Evolutionary conservation across 2,113 vertebrate genomes (phyloP).

Genomic region (Laticauda colubrina): DNA sequence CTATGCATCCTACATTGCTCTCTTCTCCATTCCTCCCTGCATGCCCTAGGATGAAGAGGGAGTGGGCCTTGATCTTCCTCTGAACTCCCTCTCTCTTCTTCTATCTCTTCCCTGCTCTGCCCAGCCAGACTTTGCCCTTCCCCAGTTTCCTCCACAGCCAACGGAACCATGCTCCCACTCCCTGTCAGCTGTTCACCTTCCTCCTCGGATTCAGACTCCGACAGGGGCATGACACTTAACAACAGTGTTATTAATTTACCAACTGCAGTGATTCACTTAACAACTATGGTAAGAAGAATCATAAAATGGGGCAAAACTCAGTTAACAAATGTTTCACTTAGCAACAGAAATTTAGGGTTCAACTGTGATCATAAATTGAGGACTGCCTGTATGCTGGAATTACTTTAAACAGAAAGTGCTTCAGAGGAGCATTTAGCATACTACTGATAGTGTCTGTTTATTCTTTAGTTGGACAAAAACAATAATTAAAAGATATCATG

Average conservation of each 20-base stretch:
- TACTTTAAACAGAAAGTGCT: constrained; percentile 49
- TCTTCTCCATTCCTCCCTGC: no score
- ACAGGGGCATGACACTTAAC: not conserved
- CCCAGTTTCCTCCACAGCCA: no score
- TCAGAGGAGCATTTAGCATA: constrained; percentile 31
- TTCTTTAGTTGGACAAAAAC: constrained; percentile 29
- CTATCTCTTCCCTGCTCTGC: no score
- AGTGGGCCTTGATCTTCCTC: no score
- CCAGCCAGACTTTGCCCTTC: no score
- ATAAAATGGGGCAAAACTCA: not conserved
- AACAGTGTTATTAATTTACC: not conserved
- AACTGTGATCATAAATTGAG: not conserved
- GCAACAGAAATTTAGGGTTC: not conserved
- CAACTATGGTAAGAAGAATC: not conserved
- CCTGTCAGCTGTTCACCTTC: no score
- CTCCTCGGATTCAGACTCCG: no score
- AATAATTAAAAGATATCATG: not conserved
- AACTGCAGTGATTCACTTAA: not conserved
- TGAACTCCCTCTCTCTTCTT: no score
- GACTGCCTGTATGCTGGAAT: constrained; percentile 48
- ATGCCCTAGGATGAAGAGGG: no score
- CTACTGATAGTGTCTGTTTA: constrained; percentile 42
- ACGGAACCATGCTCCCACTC: no score
- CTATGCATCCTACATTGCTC: no score
- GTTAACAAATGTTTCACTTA: not conserved